Conservation (phyloP, 2,797 vertebrate species). For the Esox masquinongy region DNA sequence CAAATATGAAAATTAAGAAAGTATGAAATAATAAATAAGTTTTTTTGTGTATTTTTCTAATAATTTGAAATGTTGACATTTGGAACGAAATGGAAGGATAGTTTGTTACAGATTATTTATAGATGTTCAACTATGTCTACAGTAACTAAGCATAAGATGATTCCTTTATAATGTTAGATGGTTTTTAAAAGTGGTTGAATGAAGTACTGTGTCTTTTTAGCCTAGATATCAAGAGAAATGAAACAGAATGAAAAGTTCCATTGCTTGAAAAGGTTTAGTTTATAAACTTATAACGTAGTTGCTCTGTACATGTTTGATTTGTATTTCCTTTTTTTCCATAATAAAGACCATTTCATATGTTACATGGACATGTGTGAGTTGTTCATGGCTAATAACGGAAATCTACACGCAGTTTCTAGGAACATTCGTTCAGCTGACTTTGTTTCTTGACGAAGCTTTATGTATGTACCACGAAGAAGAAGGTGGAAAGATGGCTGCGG, state of each 20-base stretch:
- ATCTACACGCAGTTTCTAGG: background rate
- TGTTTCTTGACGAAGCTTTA: conserved; percentile 35
- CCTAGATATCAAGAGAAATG: too few relatives aligned
- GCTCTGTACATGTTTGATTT: background rate
- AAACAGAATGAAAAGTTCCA: background rate
- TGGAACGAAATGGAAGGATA: too few relatives aligned
- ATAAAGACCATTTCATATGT: background rate
- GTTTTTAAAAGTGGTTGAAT: background rate
- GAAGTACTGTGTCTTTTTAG: too few relatives aligned
- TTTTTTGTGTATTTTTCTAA: too few relatives aligned
- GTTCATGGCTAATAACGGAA: background rate
- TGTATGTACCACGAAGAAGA: conserved; percentile 58
- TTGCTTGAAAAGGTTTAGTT: background rate
- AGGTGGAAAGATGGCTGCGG: conserved; percentile 77
- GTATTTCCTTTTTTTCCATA: background rate
- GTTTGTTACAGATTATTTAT: background rate
- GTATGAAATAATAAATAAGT: too few relatives aligned
- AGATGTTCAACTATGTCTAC: background rate
- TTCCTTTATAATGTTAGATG: background rate
- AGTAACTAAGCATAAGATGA: too few relatives aligned
- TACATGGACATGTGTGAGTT: background rate
- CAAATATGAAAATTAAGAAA: too few relatives aligned
- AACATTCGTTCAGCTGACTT: background rate
- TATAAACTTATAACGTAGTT: background rate
- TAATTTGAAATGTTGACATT: too few relatives aligned